Evolutionary conservation across 2,888 invertebrate species (phyloP).

Genomic region (Seira sanloemensis): DNA sequence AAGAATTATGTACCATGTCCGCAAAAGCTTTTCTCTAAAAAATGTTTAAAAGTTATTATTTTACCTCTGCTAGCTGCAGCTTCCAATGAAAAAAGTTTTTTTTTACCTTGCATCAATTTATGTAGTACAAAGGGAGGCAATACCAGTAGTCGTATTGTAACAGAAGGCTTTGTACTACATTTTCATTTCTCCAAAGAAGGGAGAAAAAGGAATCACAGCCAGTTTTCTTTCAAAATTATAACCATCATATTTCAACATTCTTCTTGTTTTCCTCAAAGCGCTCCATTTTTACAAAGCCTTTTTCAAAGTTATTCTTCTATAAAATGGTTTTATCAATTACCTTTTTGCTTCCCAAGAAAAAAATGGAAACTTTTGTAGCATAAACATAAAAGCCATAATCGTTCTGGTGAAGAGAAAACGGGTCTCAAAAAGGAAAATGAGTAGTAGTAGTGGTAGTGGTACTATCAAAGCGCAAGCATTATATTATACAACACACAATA

Average conservation of each 20-base stretch:
- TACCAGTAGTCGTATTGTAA: background rate
- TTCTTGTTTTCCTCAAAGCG: background rate
- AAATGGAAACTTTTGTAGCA: background rate
- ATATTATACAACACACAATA: too few species aligned
- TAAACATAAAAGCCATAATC: background rate
- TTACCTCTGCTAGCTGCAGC: too few species aligned
- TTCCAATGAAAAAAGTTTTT: too few species aligned
- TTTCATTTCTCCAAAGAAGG: background rate
- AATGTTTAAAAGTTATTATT: too few species aligned
- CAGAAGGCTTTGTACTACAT: too few species aligned
- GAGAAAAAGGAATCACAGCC: background rate
- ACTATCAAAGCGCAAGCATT: too few species aligned
- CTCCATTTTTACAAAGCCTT: background rate
- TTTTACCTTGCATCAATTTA: too few species aligned
- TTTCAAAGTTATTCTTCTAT: background rate
- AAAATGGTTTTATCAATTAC: conserved; percentile 9
- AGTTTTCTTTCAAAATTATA: background rate
- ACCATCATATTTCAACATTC: background rate
- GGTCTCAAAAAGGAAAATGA: background rate
- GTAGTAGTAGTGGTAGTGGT: too few species aligned
- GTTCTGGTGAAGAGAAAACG: too few species aligned
- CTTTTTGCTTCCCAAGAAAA: background rate
- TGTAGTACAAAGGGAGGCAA: background rate
- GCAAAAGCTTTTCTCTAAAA: too few species aligned
- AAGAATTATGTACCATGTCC: too few species aligned